Conservation (phyloP, 2,888 invertebrate genomes). For the Torymus auratus region DNA sequence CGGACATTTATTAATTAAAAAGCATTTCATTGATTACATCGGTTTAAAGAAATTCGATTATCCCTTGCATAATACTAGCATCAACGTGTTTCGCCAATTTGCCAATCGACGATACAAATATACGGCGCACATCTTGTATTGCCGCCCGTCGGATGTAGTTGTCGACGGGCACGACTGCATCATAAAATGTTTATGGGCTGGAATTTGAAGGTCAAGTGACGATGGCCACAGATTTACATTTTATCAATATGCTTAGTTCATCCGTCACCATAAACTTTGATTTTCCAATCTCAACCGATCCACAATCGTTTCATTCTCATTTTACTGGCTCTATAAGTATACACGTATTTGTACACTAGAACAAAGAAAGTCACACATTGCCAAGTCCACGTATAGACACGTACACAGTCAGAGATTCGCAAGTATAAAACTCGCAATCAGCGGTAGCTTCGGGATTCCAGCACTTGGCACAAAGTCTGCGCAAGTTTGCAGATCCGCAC, state of each 20-base stretch:
- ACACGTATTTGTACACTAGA: neutral
- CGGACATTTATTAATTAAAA: too few relatives aligned
- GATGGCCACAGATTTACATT: neutral
- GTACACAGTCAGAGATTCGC: neutral
- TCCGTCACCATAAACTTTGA: constrained; percentile 19
- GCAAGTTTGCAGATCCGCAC: constrained; percentile 36
- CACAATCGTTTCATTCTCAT: neutral
- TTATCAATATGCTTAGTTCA: neutral
- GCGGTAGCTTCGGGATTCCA: constrained; percentile 24
- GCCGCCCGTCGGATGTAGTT: too few relatives aligned
- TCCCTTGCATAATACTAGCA: too few relatives aligned
- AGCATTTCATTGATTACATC: too few relatives aligned
- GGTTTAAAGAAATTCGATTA: too few relatives aligned
- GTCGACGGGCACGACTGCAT: too few relatives aligned
- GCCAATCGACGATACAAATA: too few relatives aligned
- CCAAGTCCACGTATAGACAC: neutral
- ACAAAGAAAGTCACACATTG: neutral
- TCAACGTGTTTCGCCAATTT: too few relatives aligned
- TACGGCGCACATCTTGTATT: too few relatives aligned
- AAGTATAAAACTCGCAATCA: constrained; percentile 44
- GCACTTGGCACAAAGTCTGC: constrained; percentile 40
- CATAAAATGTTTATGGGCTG: too few relatives aligned
- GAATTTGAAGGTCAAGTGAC: constrained; percentile 23
- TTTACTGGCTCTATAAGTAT: neutral
- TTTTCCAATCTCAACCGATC: neutral